A percentile compares a stretch with the other conserved stretches of the same genome.
Conservation (phyloP, 2,888 invertebrate species). For the Coleophora deauratella region DNA sequence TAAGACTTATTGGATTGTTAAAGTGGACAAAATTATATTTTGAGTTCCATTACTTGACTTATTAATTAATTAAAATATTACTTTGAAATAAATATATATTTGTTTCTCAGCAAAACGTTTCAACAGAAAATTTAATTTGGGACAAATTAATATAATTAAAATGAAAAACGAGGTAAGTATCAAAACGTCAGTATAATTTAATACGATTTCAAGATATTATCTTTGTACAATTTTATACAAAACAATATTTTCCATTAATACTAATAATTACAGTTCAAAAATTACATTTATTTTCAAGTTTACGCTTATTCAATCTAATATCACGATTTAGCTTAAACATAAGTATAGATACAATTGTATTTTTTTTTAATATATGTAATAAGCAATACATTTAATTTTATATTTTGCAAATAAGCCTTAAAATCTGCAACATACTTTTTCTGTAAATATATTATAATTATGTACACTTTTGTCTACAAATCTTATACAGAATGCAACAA, state of each 20-base stretch:
- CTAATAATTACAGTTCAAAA: slow-evolving; percentile 74
- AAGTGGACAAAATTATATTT: too few species aligned
- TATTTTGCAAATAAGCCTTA: slow-evolving; percentile 43
- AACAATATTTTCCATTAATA: slow-evolving; percentile 68
- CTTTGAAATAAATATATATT: background rate
- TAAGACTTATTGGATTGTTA: too few species aligned
- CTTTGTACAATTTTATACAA: slow-evolving; percentile 73
- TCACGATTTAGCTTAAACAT: slow-evolving; percentile 73
- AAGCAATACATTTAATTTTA: slow-evolving; percentile 50
- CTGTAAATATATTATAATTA: background rate
- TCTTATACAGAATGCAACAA: too few species aligned
- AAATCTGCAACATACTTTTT: slow-evolving; percentile 47
- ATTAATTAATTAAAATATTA: too few species aligned
- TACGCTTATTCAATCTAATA: slow-evolving; percentile 71
- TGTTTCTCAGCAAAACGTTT: slow-evolving; percentile 1
- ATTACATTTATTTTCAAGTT: slow-evolving; percentile 70
- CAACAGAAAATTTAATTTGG: background rate
- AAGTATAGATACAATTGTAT: slow-evolving; percentile 18
- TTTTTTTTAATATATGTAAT: slow-evolving; percentile 29
- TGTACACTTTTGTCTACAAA: too few species aligned
- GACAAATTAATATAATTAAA: slow-evolving; percentile 19
- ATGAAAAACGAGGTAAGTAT: slow-evolving; percentile 59
- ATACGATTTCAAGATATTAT: slow-evolving; percentile 63
- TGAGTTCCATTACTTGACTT: too few species aligned
- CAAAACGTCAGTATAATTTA: slow-evolving; percentile 74